A percentile compares a stretch with the other conserved stretches of the same genome.
Evolutionary conservation across 2,888 invertebrate genomes (phyloP).

Genomic region (Parnassius glacialis): DNA sequence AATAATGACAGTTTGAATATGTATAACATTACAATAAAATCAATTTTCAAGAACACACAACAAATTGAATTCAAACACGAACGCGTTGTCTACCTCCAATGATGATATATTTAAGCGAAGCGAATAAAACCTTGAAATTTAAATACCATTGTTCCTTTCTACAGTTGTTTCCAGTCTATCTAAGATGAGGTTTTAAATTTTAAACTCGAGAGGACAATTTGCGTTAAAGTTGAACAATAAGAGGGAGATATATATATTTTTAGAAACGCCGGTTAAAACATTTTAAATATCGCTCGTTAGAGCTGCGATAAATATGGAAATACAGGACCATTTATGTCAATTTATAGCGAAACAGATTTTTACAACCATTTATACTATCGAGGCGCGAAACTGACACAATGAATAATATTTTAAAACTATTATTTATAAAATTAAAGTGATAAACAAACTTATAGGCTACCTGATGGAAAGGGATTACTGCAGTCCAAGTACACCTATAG

Average conservation of each 20-base stretch:
- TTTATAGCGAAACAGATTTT: not conserved
- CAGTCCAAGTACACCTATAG: no score
- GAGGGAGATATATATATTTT: not conserved
- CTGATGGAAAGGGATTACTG: no score
- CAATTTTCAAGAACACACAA: not conserved
- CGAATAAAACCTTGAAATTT: conserved; percentile 35
- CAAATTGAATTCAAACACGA: not conserved
- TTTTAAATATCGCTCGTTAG: not conserved
- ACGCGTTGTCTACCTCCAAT: not conserved
- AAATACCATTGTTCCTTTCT: conserved; percentile 37
- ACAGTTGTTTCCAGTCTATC: conserved; percentile 9
- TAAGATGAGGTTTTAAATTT: conserved; percentile 8
- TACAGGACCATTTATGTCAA: not conserved
- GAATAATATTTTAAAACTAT: no score
- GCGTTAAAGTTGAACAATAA: not conserved
- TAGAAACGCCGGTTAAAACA: not conserved
- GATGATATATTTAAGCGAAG: conserved; percentile 21
- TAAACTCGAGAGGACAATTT: conserved; percentile 10
- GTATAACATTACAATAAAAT: no score
- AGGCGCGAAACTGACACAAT: no score
- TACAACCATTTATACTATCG: no score
- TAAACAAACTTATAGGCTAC: no score
- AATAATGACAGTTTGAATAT: no score
- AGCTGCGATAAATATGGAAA: not conserved
- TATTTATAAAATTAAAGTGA: no score